Evolutionary conservation across 2,888 invertebrate species (phyloP).

Genomic region (Tenthredo scrophulariae): DNA sequence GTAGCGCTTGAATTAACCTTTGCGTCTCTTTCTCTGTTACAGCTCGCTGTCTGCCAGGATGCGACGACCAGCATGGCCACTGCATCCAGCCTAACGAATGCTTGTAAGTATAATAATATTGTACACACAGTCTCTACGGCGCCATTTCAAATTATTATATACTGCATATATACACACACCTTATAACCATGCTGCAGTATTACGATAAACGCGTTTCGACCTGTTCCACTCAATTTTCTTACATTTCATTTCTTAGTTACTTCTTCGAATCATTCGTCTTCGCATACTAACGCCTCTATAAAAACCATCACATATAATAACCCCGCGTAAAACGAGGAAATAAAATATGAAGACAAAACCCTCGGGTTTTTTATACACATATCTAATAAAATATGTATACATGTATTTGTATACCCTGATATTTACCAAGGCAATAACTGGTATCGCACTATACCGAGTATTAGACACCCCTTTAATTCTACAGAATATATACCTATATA

Average conservation of each 20-base stretch:
- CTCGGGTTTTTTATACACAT: not conserved
- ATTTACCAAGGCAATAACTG: not conserved
- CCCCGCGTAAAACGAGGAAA: not conserved
- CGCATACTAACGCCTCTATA: not conserved
- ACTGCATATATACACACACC: not conserved
- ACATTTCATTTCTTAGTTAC: not conserved
- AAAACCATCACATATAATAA: not conserved
- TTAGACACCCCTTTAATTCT: slow-evolving; percentile 40
- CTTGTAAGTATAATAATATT: slow-evolving; percentile 89
- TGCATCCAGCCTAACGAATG: slow-evolving; percentile 97
- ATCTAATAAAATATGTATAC: not conserved
- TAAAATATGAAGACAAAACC: not conserved
- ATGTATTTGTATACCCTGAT: not conserved
- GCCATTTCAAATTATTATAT: slow-evolving; percentile 26
- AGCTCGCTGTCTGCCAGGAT: slow-evolving; percentile 97
- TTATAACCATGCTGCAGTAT: not conserved
- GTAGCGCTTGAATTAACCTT: slow-evolving; percentile 72
- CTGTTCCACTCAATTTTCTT: not conserved
- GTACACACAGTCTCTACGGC: not conserved
- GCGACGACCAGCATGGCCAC: slow-evolving; percentile 93
- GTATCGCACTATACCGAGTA: not conserved
- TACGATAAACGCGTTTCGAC: slow-evolving; percentile 8
- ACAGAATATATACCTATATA: not conserved
- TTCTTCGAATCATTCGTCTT: not conserved
- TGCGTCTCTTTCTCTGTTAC: slow-evolving; percentile 81